A percentile compares a stretch with the other conserved stretches of the same genome.
These are phyloP conservation scores for Emys orbicularis DNA, from an alignment of 2,797 vertebrate genomes.

Conservation along the genomic window DNA sequence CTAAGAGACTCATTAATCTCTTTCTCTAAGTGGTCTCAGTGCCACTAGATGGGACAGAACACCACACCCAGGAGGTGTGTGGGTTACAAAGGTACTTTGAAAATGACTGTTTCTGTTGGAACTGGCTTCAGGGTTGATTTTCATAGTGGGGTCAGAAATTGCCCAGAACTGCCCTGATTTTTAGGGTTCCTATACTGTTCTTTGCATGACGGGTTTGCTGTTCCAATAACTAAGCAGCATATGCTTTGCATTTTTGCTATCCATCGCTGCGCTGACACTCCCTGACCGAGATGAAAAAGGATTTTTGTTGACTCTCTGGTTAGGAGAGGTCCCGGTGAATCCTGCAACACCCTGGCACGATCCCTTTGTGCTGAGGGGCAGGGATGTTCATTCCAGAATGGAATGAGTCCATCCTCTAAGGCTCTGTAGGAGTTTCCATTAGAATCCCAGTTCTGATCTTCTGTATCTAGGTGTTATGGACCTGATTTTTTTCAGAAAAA, in stretches of 20 bases:
- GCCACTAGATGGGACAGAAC: no score
- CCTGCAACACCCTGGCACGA: neutral
- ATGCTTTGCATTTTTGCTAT: neutral
- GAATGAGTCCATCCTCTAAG: neutral
- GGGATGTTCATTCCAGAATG: neutral
- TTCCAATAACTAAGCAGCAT: neutral
- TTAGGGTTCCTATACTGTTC: neutral
- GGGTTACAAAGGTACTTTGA: neutral
- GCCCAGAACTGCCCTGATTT: neutral
- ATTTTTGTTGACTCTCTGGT: neutral
- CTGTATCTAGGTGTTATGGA: neutral
- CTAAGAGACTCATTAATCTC: no score
- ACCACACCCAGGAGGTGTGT: no score
- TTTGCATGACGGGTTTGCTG: neutral
- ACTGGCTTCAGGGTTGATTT: neutral
- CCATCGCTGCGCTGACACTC: neutral
- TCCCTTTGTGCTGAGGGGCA: neutral
- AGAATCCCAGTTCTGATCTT: neutral
- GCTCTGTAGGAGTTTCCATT: neutral
- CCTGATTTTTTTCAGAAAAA: neutral
- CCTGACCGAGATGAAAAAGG: neutral
- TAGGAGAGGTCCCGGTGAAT: neutral
- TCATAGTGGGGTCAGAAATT: neutral
- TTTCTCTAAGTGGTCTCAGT: no score
- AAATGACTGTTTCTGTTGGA: neutral